A percentile compares a stretch with the other conserved stretches of the same genome.
These are phyloP conservation scores for Echinometra lucunter DNA, from an alignment of 53 echinoderm and acorn worm genomes.

Conservation along the genomic window DNA sequence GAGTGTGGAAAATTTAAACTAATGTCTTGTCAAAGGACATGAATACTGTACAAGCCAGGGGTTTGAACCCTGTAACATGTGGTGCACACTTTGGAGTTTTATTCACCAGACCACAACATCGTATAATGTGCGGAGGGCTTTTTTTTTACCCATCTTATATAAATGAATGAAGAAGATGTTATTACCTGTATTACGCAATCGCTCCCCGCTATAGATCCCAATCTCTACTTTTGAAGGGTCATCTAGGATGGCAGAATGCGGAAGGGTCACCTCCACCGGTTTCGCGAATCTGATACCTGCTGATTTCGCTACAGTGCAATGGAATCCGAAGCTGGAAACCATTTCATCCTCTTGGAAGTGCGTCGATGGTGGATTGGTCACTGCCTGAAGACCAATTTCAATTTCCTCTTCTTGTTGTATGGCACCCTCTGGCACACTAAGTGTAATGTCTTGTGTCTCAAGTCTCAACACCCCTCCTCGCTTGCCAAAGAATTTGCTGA, in stretches of 20 bases:
- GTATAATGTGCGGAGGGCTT: no score
- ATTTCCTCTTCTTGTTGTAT: not conserved
- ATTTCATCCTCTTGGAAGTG: not conserved
- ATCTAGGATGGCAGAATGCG: slow-evolving; percentile 1
- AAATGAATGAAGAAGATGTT: not conserved
- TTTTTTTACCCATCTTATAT: no score
- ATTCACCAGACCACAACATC: no score
- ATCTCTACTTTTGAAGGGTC: not conserved
- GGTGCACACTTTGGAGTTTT: no score
- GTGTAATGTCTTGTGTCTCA: not conserved
- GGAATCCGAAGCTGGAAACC: not conserved
- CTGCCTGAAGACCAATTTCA: not conserved
- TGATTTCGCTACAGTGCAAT: not conserved
- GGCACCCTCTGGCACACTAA: not conserved
- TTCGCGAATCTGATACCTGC: not conserved
- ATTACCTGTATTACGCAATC: not conserved
- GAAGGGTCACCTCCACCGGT: not conserved
- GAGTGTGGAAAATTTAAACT: no score
- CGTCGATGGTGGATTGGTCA: not conserved
- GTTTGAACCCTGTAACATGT: no score
- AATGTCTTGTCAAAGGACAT: no score
- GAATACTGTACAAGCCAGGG: no score
- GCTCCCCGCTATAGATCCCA: not conserved
- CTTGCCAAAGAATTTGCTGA: not conserved
- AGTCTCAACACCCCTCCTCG: not conserved